Percentiles rank a stretch among this genome's conserved stretches.
Conservation (phyloP, 2,888 invertebrate genomes). For the Balanococcus diminutus region DNA sequence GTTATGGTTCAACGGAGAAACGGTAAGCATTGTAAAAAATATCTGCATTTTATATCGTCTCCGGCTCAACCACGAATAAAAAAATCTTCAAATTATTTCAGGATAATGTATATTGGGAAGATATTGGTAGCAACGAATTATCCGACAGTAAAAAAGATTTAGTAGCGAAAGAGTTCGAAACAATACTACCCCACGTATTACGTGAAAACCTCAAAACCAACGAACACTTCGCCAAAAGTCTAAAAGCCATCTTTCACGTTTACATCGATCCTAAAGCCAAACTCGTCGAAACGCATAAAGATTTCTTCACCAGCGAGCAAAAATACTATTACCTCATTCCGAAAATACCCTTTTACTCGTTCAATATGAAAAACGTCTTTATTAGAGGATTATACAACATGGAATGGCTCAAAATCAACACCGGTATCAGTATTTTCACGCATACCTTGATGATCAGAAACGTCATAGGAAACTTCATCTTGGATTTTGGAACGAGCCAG, state of each 20-base stretch:
- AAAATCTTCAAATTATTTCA: too few species aligned
- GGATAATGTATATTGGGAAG: too few species aligned
- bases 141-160: neutral
- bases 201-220: neutral
- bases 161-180: neutral
- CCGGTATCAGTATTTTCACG: neutral
- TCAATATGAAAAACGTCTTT: neutral
- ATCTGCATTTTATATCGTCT: too few species aligned
- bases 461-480: neutral
- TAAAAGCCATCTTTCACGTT: neutral
- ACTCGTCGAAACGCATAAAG: neutral
- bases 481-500: neutral
- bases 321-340: neutral
- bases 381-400: neutral
- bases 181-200: neutral
- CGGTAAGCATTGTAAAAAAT: neutral
- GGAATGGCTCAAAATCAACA: neutral
- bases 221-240: neutral
- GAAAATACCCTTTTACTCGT: neutral
- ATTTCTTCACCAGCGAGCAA: neutral
- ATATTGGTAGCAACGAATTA: neutral
- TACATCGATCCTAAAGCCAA: neutral
- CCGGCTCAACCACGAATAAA: too few species aligned
- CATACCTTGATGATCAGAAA: neutral
- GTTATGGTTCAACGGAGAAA: neutral